Evolutionary conservation across 1,140 invertebrate species (phyloP), one percentile per base, ranked within the genome.

Genomic region (Euglossa dilemma): DNA sequence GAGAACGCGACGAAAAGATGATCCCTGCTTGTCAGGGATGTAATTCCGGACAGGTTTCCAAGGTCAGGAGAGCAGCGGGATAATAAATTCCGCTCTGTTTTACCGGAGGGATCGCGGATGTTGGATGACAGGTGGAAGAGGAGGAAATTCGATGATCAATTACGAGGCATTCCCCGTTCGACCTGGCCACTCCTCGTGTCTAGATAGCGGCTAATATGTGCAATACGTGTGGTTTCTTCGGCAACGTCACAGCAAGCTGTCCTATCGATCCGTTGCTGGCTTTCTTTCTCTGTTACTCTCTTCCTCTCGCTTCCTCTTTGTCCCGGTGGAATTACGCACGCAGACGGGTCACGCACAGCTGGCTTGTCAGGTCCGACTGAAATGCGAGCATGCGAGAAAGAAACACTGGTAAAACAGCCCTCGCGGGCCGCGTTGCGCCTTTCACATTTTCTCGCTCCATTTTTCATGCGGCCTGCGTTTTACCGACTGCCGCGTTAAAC

Each of bases 191-290:
- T 64, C 57, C 73, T 63, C 73, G 45, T 45, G 57, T 71, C 66
- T 74, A 25, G 85, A 69, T 78, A 86, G 66, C 47, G 25, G 54
- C 73, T 66, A 87, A 84, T 80, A 69, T 75, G 59, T 63, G 45
- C 54, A 69, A 85, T 85, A 80, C 71, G 59, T 88, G 84, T 85
- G 80, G 74, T 81, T 86, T 89, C 85, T 84, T 84, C 80, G 59
- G 74, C 54, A 86, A 84, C 73, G 80, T 86, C 81, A 78, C 74
- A 67, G 73, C 80, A 78, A 84, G 87, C 54, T 86, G 61, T 76
- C 88, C 59, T 86, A 72, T 69, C 85, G 85, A 89, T 74, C 87
- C 85, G 63, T 59, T 7, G 59, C 50, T 45, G 52, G 16, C 54
- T 75, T 69, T 85, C 78, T 81, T 73, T 85, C 79, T 85, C 69